A percentile compares a stretch with the other conserved stretches of the same genome.
Conservation (phyloP, 2,113 vertebrate genomes). For the Macroglossus sobrinus region DNA sequence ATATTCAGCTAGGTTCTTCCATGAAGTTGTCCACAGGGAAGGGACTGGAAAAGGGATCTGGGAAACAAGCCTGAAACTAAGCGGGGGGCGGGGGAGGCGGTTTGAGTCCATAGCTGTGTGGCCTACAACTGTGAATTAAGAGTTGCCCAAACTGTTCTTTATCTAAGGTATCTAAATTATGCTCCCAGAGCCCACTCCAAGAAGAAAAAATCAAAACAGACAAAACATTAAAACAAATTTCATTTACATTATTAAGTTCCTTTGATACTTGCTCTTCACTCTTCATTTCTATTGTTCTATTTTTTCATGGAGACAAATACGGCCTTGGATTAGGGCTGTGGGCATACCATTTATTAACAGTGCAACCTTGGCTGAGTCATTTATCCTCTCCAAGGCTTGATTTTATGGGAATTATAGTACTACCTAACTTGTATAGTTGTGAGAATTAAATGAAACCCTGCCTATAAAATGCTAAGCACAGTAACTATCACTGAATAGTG, state of each 20-base stretch:
- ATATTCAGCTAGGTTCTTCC: neutral
- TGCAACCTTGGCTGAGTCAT: neutral
- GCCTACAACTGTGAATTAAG: neutral
- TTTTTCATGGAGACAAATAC: neutral
- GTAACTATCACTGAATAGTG: neutral
- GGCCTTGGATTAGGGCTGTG: neutral
- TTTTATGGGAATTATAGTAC: neutral
- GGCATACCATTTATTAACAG: neutral
- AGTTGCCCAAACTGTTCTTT: neutral
- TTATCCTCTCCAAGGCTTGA: neutral
- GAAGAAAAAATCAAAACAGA: neutral
- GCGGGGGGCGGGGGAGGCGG: too few species aligned
- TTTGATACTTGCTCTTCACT: neutral
- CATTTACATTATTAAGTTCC: neutral
- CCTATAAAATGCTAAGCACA: neutral
- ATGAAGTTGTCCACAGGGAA: neutral
- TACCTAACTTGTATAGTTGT: neutral
- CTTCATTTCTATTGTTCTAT: neutral
- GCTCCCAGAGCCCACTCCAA: neutral
- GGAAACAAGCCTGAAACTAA: neutral
- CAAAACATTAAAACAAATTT: neutral
- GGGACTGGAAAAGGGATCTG: neutral
- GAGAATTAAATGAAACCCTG: neutral
- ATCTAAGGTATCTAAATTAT: neutral
- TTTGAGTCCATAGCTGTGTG: neutral